Evolutionary conservation across 1,140 invertebrate genomes (phyloP), one percentile per base, ranked within the genome.

Genomic region (Ericerus pela): DNA sequence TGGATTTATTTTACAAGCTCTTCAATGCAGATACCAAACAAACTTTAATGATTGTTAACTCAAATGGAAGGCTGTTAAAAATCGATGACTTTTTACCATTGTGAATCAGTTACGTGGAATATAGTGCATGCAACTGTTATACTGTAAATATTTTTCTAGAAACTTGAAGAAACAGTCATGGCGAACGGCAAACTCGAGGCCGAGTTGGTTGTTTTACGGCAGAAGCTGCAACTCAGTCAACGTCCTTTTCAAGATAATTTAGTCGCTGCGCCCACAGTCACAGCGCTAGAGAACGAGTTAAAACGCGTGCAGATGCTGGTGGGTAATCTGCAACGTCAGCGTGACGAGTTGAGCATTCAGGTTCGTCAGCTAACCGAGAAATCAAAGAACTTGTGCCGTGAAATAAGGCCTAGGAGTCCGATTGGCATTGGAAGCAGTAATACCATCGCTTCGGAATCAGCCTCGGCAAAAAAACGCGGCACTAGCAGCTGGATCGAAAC

Each of bases 141-240:
- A n/a, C n/a, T n/a, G n/a, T n/a, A n/a, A n/a, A n/a, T n/a, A n/a
- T n/a, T n/a, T n/a, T 68, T 70, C 18, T 68, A 88, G 84, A 87
- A 88, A 79, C 69, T 94, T 56, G 89, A 94, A 69, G 87, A 89
- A 66, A 90, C 85, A 1, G 85, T 89, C 14, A 84, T 85, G 1
- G 88, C 90, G 58, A 92, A 91, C 68, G 85, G 85, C 10, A 78
- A 84, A 8, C 68, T 92, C 29, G 90, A 94, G 68, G 84, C 90
- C 61, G 88, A 93, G 66, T 70, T 93, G 57, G 77, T 89, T 22
- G 76, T 90, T 18, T 68, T 93, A 22, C 75, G 87, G 6, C 86
- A 88, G 62, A 90, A 90, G 68, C 73, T 91, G 24, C 83, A 89
- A 64, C 59, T 54, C 28, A 51, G 38, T 6, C 33, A 53, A 20